phyloP scores from a whole-genome alignment of 2,797 vertebrate genomes.

The Otolemur crassicaudatus region DNA sequence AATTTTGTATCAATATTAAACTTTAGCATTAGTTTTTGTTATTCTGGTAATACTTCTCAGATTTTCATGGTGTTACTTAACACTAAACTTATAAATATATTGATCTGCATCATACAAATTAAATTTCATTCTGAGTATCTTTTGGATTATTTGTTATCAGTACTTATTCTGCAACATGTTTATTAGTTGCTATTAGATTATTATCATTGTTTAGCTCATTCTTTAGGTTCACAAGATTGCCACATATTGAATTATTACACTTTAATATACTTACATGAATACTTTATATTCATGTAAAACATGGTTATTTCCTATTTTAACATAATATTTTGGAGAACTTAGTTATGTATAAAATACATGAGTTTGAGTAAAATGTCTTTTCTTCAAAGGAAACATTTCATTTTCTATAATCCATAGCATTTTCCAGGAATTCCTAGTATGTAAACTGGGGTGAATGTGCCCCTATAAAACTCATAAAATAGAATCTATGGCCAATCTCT shows the following conservation, averaged over 20 bases:
- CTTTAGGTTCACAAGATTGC: not conserved
- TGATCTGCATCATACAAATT: constrained; percentile 41
- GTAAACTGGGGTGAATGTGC: constrained; percentile 59
- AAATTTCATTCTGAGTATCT: constrained; percentile 23
- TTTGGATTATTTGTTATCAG: not conserved
- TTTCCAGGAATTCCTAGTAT: constrained; percentile 78
- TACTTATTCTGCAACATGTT: constrained; percentile 42
- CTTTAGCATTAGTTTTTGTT: constrained; percentile 25
- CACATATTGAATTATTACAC: not conserved
- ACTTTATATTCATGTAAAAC: constrained; percentile 20
- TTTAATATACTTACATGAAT: not conserved
- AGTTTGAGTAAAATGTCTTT: constrained; percentile 66
- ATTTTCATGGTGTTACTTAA: not conserved
- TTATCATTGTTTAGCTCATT: not conserved
- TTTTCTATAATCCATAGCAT: constrained; percentile 64
- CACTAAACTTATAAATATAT: constrained; percentile 16
- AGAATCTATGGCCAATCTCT: constrained; percentile 63
- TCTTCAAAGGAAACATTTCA: constrained; percentile 44
- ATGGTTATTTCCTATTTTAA: constrained; percentile 30
- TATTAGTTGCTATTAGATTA: not conserved
- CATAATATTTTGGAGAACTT: not conserved
- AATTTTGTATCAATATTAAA: constrained; percentile 18
- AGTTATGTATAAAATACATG: constrained; percentile 53
- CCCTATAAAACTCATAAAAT: constrained; percentile 80
- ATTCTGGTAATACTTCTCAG: constrained; percentile 51